Evolutionary conservation across 2,888 invertebrate species (phyloP), one percentile per base, ranked within the genome.

Genomic region (Agrochola macilenta): DNA sequence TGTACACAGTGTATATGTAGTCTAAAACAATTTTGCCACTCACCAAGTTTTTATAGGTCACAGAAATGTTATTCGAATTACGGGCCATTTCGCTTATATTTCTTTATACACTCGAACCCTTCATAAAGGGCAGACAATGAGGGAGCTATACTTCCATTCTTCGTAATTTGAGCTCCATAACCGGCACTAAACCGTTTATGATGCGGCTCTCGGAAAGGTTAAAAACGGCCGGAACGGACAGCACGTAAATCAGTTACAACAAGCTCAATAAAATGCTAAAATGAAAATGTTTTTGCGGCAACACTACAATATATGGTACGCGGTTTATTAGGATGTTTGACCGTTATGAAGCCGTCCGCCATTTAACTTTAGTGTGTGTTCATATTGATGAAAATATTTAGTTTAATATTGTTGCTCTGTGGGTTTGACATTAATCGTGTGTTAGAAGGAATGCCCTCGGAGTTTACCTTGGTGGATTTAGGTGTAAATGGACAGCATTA

Each of bases 141-240:
- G 93, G 93, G 93, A 93, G 92, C 92, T 92, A 91, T 90, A 91
- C 92, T 94, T 93, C 93, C 94, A 93, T 94, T 94, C 93, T 94
- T 94, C 93, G 94, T 95, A 95, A 95, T 95, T 95, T 93, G 93
- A 94, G 93, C 93, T 92, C 92, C 94, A 95, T 95, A 95, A 95
- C 94, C 91, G 94, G 91, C 93, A 94, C 94, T 95, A 95, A 95
- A 95, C 94, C 93, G 94, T 95, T 95, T 95, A 96, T 95, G 95
- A 95, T 95, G 94, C 92, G 93, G 92, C 93, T 94, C 93, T 93
- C 93, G 93, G 91, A 95, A 95, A 95, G 95, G 95, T 95, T 95
- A 95, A 93, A 94, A 93, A 92, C 88, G 92, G 89, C 93, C 93
- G 93, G 94, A 94, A 93, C 92, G 92, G 93, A 90, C 92, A 89